These are phyloP conservation scores for Acanthosoma haemorrhoidale DNA, from an alignment of 2,888 invertebrate genomes.

Conservation along the genomic window DNA sequence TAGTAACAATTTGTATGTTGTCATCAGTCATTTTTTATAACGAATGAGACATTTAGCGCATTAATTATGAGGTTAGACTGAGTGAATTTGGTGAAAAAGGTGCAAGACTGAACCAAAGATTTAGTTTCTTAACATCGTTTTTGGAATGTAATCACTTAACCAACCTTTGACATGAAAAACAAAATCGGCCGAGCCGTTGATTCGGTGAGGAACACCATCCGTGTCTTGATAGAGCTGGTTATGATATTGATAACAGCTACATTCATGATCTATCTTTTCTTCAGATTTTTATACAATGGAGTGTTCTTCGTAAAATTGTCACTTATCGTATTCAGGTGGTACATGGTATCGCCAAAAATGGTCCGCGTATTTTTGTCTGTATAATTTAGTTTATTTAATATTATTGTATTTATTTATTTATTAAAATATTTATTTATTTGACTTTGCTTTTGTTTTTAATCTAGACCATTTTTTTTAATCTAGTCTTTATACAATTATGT, in stretches of 20 bases:
- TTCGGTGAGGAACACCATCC: conserved; percentile 16
- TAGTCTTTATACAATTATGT: neutral
- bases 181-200: too few species aligned
- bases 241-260: conserved; percentile 29
- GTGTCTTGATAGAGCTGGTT: conserved; percentile 31
- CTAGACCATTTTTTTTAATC: neutral
- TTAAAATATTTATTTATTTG: conserved; percentile 27
- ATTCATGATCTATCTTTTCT: conserved; percentile 33
- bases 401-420: conserved; percentile 30
- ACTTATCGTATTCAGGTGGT: conserved; percentile 31
- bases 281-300: conserved; percentile 34
- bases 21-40: too few species aligned
- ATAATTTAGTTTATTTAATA: conserved; percentile 13
- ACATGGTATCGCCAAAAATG: conserved; percentile 32
- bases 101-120: too few species aligned
- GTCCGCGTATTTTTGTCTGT: conserved; percentile 35
- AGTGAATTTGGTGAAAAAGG: too few species aligned
- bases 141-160: too few species aligned
- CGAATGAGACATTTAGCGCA: too few species aligned
- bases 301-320: conserved; percentile 32
- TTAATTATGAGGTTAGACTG: too few species aligned
- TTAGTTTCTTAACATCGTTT: too few species aligned
- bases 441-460: neutral
- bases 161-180: too few species aligned
- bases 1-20: too few species aligned